Evolutionary conservation across 2,888 invertebrate species (phyloP).

Genomic region (Scaptomyza reducta): DNA sequence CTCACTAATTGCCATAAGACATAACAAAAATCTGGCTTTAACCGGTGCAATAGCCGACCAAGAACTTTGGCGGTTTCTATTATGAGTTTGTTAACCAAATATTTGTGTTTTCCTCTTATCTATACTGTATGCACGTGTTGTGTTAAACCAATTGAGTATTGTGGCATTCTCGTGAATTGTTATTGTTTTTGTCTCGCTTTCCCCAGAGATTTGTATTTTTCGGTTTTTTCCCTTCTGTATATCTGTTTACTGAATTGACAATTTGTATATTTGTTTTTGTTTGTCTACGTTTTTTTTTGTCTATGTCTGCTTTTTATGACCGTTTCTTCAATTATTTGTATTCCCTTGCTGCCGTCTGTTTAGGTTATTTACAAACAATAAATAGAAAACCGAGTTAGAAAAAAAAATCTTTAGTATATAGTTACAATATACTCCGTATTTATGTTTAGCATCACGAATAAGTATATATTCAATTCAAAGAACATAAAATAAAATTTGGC

Average conservation of each 20-base stretch:
- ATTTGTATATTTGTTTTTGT: constrained; percentile 34
- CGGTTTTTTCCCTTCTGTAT: constrained; percentile 12
- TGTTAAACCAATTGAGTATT: constrained; percentile 45
- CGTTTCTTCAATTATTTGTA: constrained; percentile 13
- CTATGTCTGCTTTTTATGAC: constrained; percentile 26
- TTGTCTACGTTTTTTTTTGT: constrained; percentile 16
- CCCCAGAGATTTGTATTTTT: constrained; percentile 16
- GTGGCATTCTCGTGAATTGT: constrained; percentile 37
- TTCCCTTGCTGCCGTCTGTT: constrained; percentile 10
- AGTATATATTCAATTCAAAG: too few relatives aligned
- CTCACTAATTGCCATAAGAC: constrained; percentile 32
- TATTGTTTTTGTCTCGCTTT: constrained; percentile 52
- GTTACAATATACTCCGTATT: not conserved
- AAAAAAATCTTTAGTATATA: not conserved
- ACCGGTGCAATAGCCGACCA: constrained; percentile 33
- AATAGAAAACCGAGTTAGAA: not conserved
- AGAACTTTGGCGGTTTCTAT: constrained; percentile 34
- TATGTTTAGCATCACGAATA: too few relatives aligned
- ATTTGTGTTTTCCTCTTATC: constrained; percentile 3
- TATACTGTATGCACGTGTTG: constrained; percentile 62
- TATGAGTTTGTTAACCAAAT: constrained; percentile 7
- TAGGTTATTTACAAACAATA: not conserved
- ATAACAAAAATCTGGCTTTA: constrained; percentile 33
- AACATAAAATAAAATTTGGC: too few relatives aligned
- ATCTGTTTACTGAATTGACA: constrained; percentile 50